Evolutionary conservation across 2,797 vertebrate genomes (phyloP).

Genomic region (Ibycter americanus): DNA sequence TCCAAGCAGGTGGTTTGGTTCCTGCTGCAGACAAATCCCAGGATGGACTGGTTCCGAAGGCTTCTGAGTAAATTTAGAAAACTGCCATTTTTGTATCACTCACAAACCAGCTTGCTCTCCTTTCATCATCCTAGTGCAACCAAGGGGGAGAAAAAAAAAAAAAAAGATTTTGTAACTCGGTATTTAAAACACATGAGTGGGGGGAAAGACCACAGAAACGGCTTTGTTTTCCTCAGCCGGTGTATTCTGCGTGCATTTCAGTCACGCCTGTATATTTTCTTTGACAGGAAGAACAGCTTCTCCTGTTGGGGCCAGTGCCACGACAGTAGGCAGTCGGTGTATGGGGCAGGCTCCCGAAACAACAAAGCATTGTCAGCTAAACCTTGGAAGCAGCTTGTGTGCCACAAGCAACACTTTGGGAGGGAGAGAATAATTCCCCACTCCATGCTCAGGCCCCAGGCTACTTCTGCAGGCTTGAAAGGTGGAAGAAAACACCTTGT

Average conservation of each 20-base stretch:
- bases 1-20: background rate
- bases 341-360: rapidly evolving
- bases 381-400: background rate
- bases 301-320: background rate
- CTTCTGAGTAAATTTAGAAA: background rate
- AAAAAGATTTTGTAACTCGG: background rate
- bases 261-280: background rate
- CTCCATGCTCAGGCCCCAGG: background rate
- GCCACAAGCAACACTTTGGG: background rate
- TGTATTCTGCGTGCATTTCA: background rate
- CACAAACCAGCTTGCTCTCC: background rate
- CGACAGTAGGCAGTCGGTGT: rapidly evolving
- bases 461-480: background rate
- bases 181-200: background rate
- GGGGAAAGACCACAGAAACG: background rate
- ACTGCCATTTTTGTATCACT: background rate
- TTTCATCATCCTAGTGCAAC: background rate
- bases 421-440: background rate
- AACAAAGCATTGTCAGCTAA: background rate
- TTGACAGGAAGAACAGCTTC: background rate
- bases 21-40: background rate
- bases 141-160: background rate
- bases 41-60: background rate
- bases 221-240: background rate
- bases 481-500: background rate